These are phyloP conservation scores for Tetrapedia diversipes DNA, from an alignment of 2,888 invertebrate genomes.

Conservation along the genomic window DNA sequence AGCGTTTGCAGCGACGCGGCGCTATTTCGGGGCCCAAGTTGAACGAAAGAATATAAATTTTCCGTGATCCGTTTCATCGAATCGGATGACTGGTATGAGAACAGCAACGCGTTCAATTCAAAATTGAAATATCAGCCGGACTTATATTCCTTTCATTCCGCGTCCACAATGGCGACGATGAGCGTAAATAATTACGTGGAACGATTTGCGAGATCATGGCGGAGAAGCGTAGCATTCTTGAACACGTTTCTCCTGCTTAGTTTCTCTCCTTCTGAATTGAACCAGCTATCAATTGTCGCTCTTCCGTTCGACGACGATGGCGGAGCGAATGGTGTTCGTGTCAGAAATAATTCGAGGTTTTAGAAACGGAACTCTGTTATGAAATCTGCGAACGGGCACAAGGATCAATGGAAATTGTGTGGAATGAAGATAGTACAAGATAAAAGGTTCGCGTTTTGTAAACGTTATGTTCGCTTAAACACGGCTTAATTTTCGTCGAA, in stretches of 20 bases:
- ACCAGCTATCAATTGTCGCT: not conserved
- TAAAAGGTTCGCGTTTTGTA: too few relatives aligned
- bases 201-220: too few relatives aligned
- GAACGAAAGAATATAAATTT: conserved; percentile 52
- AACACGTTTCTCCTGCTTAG: not conserved
- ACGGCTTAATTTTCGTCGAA: too few relatives aligned
- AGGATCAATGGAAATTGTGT: too few relatives aligned
- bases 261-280: not conserved
- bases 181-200: conserved; percentile 60
- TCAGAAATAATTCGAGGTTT: too few relatives aligned
- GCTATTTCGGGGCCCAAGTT: conserved; percentile 44
- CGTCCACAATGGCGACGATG: conserved; percentile 42
- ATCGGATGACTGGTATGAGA: conserved; percentile 24
- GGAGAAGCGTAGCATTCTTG: not conserved
- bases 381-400: too few relatives aligned
- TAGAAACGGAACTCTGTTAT: too few relatives aligned
- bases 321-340: too few relatives aligned
- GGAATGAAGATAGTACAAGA: too few relatives aligned
- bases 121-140: conserved; percentile 66
- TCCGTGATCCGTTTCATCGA: conserved; percentile 26
- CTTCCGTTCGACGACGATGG: not conserved
- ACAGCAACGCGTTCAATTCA: conserved; percentile 43
- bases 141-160: conserved; percentile 56
- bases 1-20: conserved; percentile 39
- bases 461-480: too few relatives aligned